Evolutionary conservation across 2,888 invertebrate species (phyloP), one percentile per base, ranked within the genome.

Genomic region (Aricia artaxerxes): DNA sequence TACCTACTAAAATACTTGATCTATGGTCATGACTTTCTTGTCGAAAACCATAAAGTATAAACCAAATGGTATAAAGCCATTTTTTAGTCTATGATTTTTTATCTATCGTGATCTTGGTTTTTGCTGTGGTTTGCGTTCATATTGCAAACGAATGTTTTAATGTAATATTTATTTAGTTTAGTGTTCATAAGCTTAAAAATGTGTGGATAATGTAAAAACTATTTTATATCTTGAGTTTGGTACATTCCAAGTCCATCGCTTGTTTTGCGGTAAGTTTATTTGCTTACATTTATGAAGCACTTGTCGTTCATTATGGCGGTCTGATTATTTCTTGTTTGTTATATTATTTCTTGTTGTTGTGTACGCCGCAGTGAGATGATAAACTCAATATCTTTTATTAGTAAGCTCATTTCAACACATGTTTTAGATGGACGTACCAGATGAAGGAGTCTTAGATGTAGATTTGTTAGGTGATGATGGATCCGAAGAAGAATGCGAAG

Each of bases 401-500:
- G 49, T 60, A 44, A 76, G 9, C 38, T 73, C 31, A 53, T 7
- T 53, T 78, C 72, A 61, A 77, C 75, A 75, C 78, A 78, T 84
- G 80, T 90, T 91, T 83, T 90, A 94, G 94, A 94, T 94, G 94
- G 94, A 94, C 90, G 91, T 91, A 85, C 88, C 90, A 83, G 95
- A 95, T 85, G 95, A 95, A 83, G 91, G 88, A 84, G 92, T 93
- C 82, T 88, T 95, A 89, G 96, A 97, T 89, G 96, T 97, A 94
- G 97, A 97, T 91, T 95, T 97, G 86, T 95, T 97, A 85, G 96
- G 96, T 85, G 96, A 96, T 83, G 97, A 97, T 87, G 96, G 96
- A 82, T 97, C 97, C 72, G 97, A 97, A 86, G 96, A 97, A 81
- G 97, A 97, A 85, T 96, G 96, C 84, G 97, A 97, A 88, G 97